Conservation (phyloP, 2,113 vertebrate species). For the Lichenostomus cassidix region DNA sequence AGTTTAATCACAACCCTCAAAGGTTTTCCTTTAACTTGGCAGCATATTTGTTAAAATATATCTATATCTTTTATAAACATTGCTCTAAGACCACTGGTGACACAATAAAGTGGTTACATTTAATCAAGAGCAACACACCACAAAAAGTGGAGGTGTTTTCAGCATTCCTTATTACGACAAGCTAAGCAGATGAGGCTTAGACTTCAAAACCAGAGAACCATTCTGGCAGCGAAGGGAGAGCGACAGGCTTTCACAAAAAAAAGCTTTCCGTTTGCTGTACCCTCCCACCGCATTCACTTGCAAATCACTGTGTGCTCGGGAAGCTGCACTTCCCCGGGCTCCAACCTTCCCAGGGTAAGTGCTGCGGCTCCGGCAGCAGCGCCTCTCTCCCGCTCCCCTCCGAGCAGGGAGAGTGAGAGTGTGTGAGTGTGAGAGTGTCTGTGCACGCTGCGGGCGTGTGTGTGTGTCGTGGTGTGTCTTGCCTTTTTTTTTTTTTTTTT, state of each 20-base stretch:
- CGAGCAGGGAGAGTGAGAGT: neutral
- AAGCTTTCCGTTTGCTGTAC: conserved; percentile 42
- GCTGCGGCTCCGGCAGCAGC: conserved; percentile 65
- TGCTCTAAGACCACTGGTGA: neutral
- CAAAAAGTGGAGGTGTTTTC: neutral
- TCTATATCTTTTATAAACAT: neutral
- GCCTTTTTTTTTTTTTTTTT: neutral
- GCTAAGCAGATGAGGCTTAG: conserved; percentile 50
- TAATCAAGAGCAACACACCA: neutral
- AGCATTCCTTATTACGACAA: neutral
- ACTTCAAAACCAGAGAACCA: conserved; percentile 64
- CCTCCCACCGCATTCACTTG: conserved; percentile 81
- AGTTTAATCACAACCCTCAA: neutral
- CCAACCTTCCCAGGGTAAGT: conserved; percentile 71
- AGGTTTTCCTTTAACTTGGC: conserved; percentile 10
- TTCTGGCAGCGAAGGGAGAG: conserved; percentile 70
- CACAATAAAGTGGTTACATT: neutral
- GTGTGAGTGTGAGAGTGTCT: neutral
- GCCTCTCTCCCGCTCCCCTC: neutral
- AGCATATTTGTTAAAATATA: neutral
- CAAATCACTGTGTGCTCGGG: conserved; percentile 74
- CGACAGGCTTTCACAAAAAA: conserved; percentile 54
- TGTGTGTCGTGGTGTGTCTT: neutral
- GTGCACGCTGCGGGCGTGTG: neutral
- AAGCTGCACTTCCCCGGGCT: conserved; percentile 52